Evolutionary conservation across 2,113 vertebrate genomes (phyloP).

Genomic region (Morone saxatilis): DNA sequence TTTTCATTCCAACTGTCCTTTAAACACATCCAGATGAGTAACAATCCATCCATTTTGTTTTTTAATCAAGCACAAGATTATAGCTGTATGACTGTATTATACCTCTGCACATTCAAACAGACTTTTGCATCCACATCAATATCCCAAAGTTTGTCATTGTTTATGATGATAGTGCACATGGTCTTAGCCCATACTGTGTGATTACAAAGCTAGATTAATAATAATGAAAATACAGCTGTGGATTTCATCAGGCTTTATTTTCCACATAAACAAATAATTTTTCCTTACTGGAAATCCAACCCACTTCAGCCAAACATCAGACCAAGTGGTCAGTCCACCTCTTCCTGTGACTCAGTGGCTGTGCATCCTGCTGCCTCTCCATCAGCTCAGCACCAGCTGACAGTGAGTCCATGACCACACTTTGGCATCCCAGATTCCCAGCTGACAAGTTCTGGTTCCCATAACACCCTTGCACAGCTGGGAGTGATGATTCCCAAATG

Average conservation of each 20-base stretch:
- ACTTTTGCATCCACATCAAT: background rate
- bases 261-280: slow-evolving; percentile 33
- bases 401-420: slow-evolving; percentile 38
- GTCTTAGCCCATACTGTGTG: background rate
- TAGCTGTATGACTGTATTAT: background rate
- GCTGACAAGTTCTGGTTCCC: slow-evolving; percentile 72
- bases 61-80: background rate
- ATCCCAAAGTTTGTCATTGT: too few relatives aligned
- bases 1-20: background rate
- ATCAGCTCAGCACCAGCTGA: slow-evolving; percentile 69
- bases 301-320: slow-evolving; percentile 17
- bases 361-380: slow-evolving; percentile 50
- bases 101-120: background rate
- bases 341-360: slow-evolving; percentile 54
- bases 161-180: background rate
- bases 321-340: slow-evolving; percentile 7
- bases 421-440: slow-evolving; percentile 68
- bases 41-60: background rate
- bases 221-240: slow-evolving; percentile 44
- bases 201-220: background rate
- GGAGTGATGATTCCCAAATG: slow-evolving; percentile 49
- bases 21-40: background rate
- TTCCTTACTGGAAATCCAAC: slow-evolving; percentile 10
- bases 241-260: slow-evolving; percentile 11
- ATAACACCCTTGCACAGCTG: slow-evolving; percentile 69